Evolutionary conservation across 2,888 invertebrate species (phyloP).

Genomic region (Halictus ligatus): DNA sequence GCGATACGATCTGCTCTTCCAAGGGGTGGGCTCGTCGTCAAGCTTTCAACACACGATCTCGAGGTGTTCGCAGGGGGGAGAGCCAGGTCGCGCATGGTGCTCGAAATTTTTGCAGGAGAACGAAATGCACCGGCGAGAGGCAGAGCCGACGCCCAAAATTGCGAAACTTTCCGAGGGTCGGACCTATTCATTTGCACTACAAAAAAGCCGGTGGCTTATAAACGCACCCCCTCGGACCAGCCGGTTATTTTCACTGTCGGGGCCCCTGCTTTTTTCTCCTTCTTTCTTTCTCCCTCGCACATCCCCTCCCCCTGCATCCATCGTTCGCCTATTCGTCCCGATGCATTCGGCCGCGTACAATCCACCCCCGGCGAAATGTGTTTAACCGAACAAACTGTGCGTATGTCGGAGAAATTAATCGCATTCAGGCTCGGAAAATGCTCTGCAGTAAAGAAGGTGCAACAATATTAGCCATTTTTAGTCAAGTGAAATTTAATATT

Average conservation of each 20-base stretch:
- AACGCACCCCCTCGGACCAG: slow-evolving; percentile 40
- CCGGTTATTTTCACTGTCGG: slow-evolving; percentile 38
- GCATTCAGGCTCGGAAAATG: neutral
- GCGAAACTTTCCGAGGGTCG: slow-evolving; percentile 60
- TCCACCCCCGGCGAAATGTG: slow-evolving; percentile 25
- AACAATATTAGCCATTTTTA: neutral
- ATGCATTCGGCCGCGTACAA: slow-evolving; percentile 50
- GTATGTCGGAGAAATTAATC: slow-evolving; percentile 1
- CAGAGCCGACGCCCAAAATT: slow-evolving; percentile 55
- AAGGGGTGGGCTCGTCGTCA: neutral
- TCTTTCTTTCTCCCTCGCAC: neutral
- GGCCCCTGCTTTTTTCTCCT: slow-evolving; percentile 12
- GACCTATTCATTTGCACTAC: slow-evolving; percentile 59
- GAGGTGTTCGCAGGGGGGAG: neutral
- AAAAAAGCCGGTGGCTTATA: slow-evolving; percentile 59
- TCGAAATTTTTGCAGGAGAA: slow-evolving; percentile 47
- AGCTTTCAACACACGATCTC: slow-evolving; percentile 13
- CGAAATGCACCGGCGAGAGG: slow-evolving; percentile 24
- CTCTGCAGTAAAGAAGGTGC: neutral
- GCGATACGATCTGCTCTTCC: slow-evolving; percentile 34
- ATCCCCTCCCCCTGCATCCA: neutral
- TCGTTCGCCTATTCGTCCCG: slow-evolving; percentile 33
- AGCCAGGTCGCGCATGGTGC: neutral
- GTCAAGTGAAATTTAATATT: neutral
- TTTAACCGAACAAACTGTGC: neutral